Base-by-base conservation (phyloP, 2,113 vertebrate genomes). In the Nothobranchius kuhntae region DNA sequence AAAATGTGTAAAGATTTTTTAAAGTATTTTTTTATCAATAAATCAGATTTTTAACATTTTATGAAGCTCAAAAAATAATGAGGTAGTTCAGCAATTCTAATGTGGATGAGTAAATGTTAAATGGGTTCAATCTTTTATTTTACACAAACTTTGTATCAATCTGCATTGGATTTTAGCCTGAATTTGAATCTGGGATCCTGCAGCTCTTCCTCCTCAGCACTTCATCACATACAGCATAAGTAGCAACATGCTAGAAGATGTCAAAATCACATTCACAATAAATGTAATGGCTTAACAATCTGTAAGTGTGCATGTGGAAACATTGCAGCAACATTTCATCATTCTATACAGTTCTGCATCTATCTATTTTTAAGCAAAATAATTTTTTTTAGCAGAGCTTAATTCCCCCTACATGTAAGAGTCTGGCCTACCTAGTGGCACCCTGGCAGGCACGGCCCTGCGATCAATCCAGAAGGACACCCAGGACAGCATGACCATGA, bases 401-500 rank as follows among this genome's bases (percentile, higher is more conserved):
- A 9, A 15, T 56, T 56, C 7, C 26, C 6, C 11, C 9, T 15
- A 4, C 2, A 11, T 24, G 15, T 6, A 10, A 10, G 2, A 52
- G 7, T 13, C 17, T 40, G 1, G 36, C 67, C 82, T 74, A 97
- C 96, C 96, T 77, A 98, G 84, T 0, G 96, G 96, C 21, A 97
- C 95, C 88, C 95, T 90, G 71, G 95, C 95, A 0, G 95, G 95
- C 36, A 96, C 95, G 1, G 95, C 95, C 83, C 95, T 92, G 71
- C 95, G 95, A 68, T 96, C 95, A 0, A 96, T 96, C 95, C 95
- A 96, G 88, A 96, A 96, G 30, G 95, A 96, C 63, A 96, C 95
- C 95, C 95, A 97, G 76, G 95, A 96, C 74, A 97, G 80, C 95
- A 97, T 97, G 86, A 97, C 95, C 95, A 97, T 97, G 56, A 97